Conservation (phyloP, 2,113 vertebrate species). For the Anas platyrhynchos region DNA sequence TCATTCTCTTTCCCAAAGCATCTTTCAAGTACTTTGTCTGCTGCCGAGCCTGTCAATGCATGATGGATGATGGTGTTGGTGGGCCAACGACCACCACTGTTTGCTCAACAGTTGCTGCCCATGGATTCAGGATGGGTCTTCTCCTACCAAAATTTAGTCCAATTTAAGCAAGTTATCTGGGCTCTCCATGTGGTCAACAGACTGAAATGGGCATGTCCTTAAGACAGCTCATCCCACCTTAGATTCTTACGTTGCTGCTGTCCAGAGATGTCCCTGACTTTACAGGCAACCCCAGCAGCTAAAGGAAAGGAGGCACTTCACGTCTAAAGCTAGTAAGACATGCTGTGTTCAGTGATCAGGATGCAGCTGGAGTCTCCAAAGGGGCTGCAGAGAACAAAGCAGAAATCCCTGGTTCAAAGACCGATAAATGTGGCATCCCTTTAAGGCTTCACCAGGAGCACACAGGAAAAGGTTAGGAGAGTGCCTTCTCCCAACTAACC, state of each 20-base stretch:
- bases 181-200: background rate
- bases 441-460: background rate
- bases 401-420: background rate
- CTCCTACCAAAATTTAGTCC: background rate
- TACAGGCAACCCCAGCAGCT: background rate
- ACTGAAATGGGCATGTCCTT: background rate
- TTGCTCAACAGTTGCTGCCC: background rate
- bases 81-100: accelerated
- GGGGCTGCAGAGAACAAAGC: background rate
- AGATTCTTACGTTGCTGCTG: background rate
- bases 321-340: background rate
- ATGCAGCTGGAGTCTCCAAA: background rate
- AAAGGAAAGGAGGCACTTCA: background rate
- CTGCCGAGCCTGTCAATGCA: background rate
- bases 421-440: accelerated
- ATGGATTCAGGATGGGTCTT: background rate
- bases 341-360: background rate
- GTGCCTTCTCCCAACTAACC: background rate
- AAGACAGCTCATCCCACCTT: background rate
- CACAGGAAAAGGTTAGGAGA: background rate
- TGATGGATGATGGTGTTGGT: accelerated
- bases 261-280: background rate
- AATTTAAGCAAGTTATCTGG: background rate
- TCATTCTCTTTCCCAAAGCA: background rate
- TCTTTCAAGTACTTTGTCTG: background rate